Conservation (phyloP, 1,140 invertebrate genomes). For the Sitophilus oryzae region DNA sequence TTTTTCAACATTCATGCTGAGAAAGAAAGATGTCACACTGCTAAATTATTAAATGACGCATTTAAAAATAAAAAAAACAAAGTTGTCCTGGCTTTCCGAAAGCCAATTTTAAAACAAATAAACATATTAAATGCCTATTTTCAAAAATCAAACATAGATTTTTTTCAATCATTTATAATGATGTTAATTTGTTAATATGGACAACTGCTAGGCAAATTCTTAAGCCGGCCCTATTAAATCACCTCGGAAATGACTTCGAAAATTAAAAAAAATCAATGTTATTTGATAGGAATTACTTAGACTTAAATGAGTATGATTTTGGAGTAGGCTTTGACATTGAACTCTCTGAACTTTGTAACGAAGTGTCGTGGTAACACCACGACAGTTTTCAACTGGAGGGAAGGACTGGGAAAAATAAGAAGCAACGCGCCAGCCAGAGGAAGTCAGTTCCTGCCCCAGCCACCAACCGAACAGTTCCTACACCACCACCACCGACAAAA, state of each 20-base stretch:
- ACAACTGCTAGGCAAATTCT: slow-evolving; percentile 11
- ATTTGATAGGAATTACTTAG: slow-evolving; percentile 11
- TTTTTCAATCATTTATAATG: slow-evolving; percentile 5
- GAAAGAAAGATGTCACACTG: slow-evolving; percentile 7
- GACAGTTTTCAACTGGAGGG: too few relatives aligned
- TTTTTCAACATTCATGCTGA: background rate
- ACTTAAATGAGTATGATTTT: slow-evolving; percentile 8
- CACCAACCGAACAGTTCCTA: too few relatives aligned
- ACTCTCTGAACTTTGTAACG: too few relatives aligned
- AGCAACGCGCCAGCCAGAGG: too few relatives aligned
- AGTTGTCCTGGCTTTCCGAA: slow-evolving; percentile 1
- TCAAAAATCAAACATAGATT: slow-evolving; percentile 5
- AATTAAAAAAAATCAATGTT: slow-evolving; percentile 1
- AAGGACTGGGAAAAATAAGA: too few relatives aligned
- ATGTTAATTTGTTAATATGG: slow-evolving; percentile 10
- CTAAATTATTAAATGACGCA: slow-evolving; percentile 10
- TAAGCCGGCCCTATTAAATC: slow-evolving; percentile 2
- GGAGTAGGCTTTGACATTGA: too few relatives aligned
- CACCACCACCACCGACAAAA: too few relatives aligned
- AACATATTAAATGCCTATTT: slow-evolving; percentile 8
- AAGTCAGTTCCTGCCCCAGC: too few relatives aligned
- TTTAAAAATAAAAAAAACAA: slow-evolving; percentile 8
- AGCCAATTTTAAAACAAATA: slow-evolving; percentile 1
- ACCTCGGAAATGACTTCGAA: slow-evolving; percentile 6
- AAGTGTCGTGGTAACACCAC: too few relatives aligned